Evolutionary conservation across 2,797 vertebrate species (phyloP), one percentile per base, ranked within the genome.

Genomic region (Tapirus indicus): DNA sequence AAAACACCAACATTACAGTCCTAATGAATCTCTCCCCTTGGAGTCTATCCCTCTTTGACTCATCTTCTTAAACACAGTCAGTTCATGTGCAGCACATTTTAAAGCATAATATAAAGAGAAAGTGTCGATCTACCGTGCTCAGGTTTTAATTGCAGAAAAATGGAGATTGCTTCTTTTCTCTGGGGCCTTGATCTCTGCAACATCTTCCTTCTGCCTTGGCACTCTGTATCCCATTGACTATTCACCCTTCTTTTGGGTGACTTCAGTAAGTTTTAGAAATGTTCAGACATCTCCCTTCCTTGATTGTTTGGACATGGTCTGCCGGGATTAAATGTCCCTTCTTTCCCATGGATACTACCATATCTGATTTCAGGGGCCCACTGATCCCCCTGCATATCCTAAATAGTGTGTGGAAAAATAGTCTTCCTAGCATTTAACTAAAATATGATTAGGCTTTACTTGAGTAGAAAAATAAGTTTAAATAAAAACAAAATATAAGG

Each of bases 1-100:
- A 97, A 95, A 97, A 86, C 88, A 80, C 49, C 78, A 94, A 72
- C 89, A 97, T 95, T 96, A 93, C 18, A 56, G 29, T 66, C 44
- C 54, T 62, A 66, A 47, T 47, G 7, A 62, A 5, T 38, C 6
- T 38, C 4, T 77, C 44, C 44, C 38, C 12, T 83, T 74, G 18
- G 38, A 62, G 2, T 2, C 6, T 75, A 47, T 21, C 17, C 6
- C 7, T 89, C 32, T 90, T 79, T 52, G 18, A 5, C 2, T 29
- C 44, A 44, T 89, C 32, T 62, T 74, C 56, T 90, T 91, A 95
- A 96, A 86, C 14, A 83, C 27, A 47, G 23, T n/a, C 2, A 12
- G 3, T 90, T 95, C 38, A 71, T 54, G 90, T 54, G 38, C 4
- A 77, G 16, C 7, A 52, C 18, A 84, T 62, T 69, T 88, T 91